Percentiles rank a stretch among this genome's conserved stretches.
phyloP scores from a whole-genome alignment of 2,113 vertebrate genomes.

The Phalacrocorax aristotelis region DNA sequence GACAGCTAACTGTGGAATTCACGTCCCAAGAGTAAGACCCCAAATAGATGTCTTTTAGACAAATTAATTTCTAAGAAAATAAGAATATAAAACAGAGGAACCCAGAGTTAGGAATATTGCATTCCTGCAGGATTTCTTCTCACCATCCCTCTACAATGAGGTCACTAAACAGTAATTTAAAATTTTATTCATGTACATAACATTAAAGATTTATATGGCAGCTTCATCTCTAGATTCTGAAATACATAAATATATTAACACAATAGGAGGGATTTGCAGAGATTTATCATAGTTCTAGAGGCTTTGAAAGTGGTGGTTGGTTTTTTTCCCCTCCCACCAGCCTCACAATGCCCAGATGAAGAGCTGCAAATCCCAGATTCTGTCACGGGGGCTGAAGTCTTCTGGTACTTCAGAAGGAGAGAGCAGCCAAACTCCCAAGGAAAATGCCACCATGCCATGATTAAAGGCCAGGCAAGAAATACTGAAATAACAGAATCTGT shows the following conservation, averaged over 20 bases:
- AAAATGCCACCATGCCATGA: fast-evolving
- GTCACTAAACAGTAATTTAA: not conserved
- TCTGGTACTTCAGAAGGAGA: not conserved
- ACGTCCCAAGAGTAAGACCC: not conserved
- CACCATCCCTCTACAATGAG: not conserved
- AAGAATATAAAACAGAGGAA: not conserved
- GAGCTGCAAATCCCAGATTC: not conserved
- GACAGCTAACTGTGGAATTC: not conserved
- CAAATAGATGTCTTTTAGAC: not conserved
- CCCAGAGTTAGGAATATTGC: not conserved
- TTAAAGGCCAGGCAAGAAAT: not conserved
- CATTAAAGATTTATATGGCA: not conserved
- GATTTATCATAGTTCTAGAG: not conserved
- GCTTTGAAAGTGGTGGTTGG: not conserved
- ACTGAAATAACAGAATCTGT: not conserved
- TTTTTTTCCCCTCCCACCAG: not conserved
- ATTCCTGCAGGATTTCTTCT: not conserved
- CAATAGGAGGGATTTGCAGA: not conserved
- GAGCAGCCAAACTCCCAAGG: not conserved
- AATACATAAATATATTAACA: not conserved
- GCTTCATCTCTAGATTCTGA: not conserved
- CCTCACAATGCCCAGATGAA: not conserved
- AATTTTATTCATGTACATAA: not conserved
- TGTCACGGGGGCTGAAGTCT: not conserved
- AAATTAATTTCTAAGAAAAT: not conserved